Base-by-base conservation (phyloP, 1,140 invertebrate genomes). In the Dinoponera quadriceps region DNA sequence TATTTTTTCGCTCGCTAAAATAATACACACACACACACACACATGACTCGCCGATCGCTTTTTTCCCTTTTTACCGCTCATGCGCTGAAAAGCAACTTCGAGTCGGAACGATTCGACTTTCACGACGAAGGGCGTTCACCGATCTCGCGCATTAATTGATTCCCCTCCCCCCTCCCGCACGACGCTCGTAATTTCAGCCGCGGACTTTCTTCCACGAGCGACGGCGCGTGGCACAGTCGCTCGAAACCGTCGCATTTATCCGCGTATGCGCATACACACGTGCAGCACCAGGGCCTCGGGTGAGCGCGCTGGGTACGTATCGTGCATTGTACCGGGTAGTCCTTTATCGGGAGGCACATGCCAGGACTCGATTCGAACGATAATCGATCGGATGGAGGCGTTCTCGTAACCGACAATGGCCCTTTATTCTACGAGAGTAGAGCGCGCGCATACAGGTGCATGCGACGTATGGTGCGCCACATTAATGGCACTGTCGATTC, bases 301-400 rank as follows among this genome's bases (percentile, higher is more conserved):
- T 60, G 71, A n/a, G 38, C 38, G 38, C 38, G n/a, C 16, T 51
- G 20, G 22, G 22, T 68, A 48, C 48, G 63, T 38, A 72, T 69
- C 69, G 38, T 44, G 9, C 63, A 85, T 87, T 85, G 83, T 88
- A 66, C 72, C 9, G 51, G n/a, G 33, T 51, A 54, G 59, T 85
- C 71, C 66, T 84, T 84, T 81, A 84, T 88, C 85, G 72, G 63
- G 54, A 60, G 38, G 85, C 75, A 72, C 44, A 75, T 55, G 74
- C 65, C 82, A 66, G 72, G 69, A 78, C 69, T 83, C 84, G 84
- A 86, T 80, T 73, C 78, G 63, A 88, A 25, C 82, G 86, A 88
- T 87, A 74, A 87, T 87, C 85, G 85, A 88, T 88, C 77, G 86
- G 49, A 44, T 48, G 55, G 55, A 65, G 62, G 33, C 81, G 74